These are phyloP conservation scores for Falco punctatus DNA, from an alignment of 2,113 vertebrate genomes.

Conservation along the genomic window DNA sequence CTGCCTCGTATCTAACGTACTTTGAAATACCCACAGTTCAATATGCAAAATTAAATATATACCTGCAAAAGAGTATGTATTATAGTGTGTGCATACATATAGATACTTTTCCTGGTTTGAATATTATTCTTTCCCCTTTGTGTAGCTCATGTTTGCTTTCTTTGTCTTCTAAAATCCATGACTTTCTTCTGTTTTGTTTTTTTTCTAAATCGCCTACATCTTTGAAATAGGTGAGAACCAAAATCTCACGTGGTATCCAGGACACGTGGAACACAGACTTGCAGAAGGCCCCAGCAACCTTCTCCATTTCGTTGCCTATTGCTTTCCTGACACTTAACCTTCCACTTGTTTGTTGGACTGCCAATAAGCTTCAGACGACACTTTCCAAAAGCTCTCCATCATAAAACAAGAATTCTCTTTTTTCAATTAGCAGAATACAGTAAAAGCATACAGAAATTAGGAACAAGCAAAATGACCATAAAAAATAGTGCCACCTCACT, in stretches of 20 bases:
- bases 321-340: neutral
- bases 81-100: neutral
- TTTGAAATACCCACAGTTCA: neutral
- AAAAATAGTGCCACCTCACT: neutral
- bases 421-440: neutral
- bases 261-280: rapidly evolving
- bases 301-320: neutral
- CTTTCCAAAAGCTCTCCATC: neutral
- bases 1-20: neutral
- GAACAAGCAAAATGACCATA: neutral
- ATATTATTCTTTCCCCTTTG: neutral
- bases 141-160: neutral
- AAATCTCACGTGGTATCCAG: neutral
- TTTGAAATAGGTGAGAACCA: neutral
- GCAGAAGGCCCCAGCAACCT: neutral
- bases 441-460: neutral
- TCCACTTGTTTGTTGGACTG: neutral
- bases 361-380: neutral
- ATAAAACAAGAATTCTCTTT: neutral
- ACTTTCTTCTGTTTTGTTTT: neutral
- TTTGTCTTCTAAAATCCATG: neutral
- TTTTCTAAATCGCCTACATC: neutral
- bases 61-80: neutral
- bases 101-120: neutral
- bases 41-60: neutral